Conservation (phyloP, 2,888 invertebrate genomes). For the Melinaea marsaeus region DNA sequence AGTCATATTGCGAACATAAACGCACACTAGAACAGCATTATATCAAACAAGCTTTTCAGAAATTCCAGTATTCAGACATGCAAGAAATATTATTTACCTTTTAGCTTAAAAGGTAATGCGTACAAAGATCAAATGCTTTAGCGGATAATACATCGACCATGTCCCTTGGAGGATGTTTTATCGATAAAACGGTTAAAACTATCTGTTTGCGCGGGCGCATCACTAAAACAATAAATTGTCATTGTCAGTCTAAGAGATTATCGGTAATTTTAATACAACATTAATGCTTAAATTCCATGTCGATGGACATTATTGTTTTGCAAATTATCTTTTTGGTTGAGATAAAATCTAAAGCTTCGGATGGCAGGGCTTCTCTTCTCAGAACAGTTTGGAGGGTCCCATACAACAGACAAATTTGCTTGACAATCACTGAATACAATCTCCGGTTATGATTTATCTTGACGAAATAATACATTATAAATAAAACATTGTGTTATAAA, state of each 20-base stretch:
- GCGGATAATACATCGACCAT: slow-evolving; percentile 30
- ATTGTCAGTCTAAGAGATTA: slow-evolving; percentile 50
- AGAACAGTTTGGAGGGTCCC: slow-evolving; percentile 1
- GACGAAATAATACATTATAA: not conserved
- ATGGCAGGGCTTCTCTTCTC: not conserved
- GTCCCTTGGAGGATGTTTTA: slow-evolving; percentile 45
- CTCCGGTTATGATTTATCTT: not conserved
- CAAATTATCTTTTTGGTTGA: slow-evolving; percentile 18
- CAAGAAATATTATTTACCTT: slow-evolving; percentile 26
- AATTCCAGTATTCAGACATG: slow-evolving; percentile 24
- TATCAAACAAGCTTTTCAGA: slow-evolving; percentile 22
- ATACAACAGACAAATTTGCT: not conserved
- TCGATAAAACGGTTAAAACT: slow-evolving; percentile 58
- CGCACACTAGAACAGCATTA: slow-evolving; percentile 6
- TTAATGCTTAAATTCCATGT: slow-evolving; percentile 40
- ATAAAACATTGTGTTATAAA: not conserved
- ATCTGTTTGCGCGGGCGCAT: slow-evolving; percentile 52
- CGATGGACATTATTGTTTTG: slow-evolving; percentile 27
- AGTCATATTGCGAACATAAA: too few relatives aligned
- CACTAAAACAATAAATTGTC: slow-evolving; percentile 58
- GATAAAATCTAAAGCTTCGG: slow-evolving; percentile 11
- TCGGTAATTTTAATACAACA: slow-evolving; percentile 53
- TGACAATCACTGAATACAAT: not conserved
- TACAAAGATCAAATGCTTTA: slow-evolving; percentile 29
- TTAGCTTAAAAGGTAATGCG: slow-evolving; percentile 28